These are phyloP conservation scores for Amphiprion percula DNA, from an alignment of 2,113 vertebrate species.

Conservation along the genomic window DNA sequence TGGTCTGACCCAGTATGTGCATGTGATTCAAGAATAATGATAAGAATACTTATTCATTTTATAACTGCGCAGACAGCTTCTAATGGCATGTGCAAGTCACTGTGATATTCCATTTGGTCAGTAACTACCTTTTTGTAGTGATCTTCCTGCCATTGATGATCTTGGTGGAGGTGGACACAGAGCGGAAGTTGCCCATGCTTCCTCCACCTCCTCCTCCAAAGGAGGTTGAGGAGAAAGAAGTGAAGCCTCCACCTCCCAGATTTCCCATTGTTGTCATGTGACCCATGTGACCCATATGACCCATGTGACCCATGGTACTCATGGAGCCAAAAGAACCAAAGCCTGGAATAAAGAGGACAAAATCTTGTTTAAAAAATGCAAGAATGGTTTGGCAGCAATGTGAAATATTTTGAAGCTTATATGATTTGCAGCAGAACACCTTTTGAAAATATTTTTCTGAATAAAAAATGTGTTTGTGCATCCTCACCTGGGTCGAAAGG, in stretches of 20 bases:
- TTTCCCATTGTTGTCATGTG: conserved; percentile 69
- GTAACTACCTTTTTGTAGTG: conserved; percentile 90
- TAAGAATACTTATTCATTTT: too few species aligned
- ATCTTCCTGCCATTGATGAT: conserved; percentile 94
- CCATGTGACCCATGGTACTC: conserved; percentile 69
- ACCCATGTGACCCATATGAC: conserved; percentile 76
- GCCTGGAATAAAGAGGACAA: conserved; percentile 72
- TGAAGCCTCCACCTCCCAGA: conserved; percentile 81
- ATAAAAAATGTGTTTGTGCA: not conserved
- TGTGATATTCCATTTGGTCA: not conserved
- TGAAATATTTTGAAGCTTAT: too few species aligned
- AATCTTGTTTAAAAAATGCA: not conserved
- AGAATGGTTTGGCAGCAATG: too few species aligned
- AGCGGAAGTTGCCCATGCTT: conserved; percentile 92
- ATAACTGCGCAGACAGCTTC: too few species aligned
- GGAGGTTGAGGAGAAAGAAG: conserved; percentile 91
- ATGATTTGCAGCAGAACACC: not conserved
- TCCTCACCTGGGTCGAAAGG: conserved; percentile 90
- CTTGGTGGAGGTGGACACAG: conserved; percentile 94
- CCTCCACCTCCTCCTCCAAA: conserved; percentile 83
- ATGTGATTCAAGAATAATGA: too few species aligned
- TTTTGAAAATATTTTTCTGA: not conserved
- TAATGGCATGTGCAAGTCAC: too few species aligned
- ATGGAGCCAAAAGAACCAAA: conserved; percentile 86
- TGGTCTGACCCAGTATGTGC: too few species aligned